Evolutionary conservation across 2,888 invertebrate species (phyloP).

Genomic region (Drosophila eohydei): DNA sequence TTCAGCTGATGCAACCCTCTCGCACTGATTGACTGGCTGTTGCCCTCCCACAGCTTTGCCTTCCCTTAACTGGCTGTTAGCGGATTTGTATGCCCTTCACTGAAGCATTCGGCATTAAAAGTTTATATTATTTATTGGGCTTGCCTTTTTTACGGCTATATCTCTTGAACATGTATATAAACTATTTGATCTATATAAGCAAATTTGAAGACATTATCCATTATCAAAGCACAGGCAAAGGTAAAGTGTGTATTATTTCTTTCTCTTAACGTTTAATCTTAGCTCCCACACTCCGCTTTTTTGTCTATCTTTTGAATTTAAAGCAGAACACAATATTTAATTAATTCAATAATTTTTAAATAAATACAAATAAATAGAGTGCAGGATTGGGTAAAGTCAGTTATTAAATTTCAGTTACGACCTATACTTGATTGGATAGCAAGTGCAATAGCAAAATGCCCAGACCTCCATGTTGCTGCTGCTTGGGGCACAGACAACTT

Average conservation of each 20-base stretch:
- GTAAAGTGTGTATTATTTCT: no score
- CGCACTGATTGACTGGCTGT: slow-evolving; percentile 19
- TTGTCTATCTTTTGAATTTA: no score
- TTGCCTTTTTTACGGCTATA: not conserved
- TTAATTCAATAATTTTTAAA: no score
- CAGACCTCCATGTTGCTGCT: not conserved
- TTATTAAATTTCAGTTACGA: not conserved
- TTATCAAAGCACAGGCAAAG: no score
- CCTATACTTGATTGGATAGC: not conserved
- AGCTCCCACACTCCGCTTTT: no score
- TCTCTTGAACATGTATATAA: not conserved
- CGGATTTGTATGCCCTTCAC: slow-evolving; percentile 29
- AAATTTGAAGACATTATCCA: no score
- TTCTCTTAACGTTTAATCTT: no score
- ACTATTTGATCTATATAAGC: not conserved
- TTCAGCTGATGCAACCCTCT: not conserved
- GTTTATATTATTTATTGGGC: slow-evolving; percentile 25
- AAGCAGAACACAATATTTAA: no score
- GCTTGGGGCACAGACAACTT: not conserved
- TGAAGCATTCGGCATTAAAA: slow-evolving; percentile 40
- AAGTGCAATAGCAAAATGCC: not conserved
- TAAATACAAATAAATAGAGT: no score
- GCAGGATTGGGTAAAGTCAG: no score
- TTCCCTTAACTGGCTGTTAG: slow-evolving; percentile 8
- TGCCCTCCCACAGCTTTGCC: not conserved